Evolutionary conservation across 2,888 invertebrate species (phyloP).

Genomic region (Nomada lathburiana): DNA sequence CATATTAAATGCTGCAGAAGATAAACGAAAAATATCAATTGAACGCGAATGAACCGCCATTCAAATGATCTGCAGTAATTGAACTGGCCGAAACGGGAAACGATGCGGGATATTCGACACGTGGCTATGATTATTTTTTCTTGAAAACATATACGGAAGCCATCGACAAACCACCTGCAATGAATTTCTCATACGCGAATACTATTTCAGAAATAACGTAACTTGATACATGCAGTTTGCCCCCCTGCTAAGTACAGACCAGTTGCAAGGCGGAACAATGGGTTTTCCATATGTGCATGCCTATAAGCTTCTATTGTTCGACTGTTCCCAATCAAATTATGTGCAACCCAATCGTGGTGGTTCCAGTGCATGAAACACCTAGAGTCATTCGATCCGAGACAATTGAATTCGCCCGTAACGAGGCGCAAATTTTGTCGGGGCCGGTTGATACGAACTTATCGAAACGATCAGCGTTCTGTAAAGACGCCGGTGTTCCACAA

Average conservation of each 20-base stretch:
- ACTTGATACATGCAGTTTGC: slow-evolving; percentile 38
- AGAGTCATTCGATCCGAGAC: slow-evolving; percentile 15
- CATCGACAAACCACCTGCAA: slow-evolving; percentile 40
- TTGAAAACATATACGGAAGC: slow-evolving; percentile 9
- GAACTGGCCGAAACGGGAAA: too few relatives aligned
- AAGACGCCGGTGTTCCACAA: not conserved
- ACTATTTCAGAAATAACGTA: slow-evolving; percentile 44
- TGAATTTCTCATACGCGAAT: slow-evolving; percentile 49
- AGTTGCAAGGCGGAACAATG: slow-evolving; percentile 11
- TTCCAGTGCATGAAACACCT: slow-evolving; percentile 50
- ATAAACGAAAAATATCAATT: too few relatives aligned
- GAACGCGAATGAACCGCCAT: too few relatives aligned
- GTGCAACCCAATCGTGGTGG: slow-evolving; percentile 51
- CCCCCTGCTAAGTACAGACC: not conserved
- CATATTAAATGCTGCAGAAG: too few relatives aligned
- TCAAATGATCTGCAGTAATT: too few relatives aligned
- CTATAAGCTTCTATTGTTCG: slow-evolving; percentile 35
- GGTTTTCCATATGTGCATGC: not conserved
- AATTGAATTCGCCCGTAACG: slow-evolving; percentile 33
- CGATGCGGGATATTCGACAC: too few relatives aligned
- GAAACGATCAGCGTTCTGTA: not conserved
- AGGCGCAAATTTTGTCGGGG: not conserved
- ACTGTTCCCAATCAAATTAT: slow-evolving; percentile 71
- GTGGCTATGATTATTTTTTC: not conserved
- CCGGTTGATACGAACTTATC: not conserved